Evolutionary conservation across 2,113 vertebrate genomes (phyloP).

Genomic region (Boulengeromyrus knoepffleri): DNA sequence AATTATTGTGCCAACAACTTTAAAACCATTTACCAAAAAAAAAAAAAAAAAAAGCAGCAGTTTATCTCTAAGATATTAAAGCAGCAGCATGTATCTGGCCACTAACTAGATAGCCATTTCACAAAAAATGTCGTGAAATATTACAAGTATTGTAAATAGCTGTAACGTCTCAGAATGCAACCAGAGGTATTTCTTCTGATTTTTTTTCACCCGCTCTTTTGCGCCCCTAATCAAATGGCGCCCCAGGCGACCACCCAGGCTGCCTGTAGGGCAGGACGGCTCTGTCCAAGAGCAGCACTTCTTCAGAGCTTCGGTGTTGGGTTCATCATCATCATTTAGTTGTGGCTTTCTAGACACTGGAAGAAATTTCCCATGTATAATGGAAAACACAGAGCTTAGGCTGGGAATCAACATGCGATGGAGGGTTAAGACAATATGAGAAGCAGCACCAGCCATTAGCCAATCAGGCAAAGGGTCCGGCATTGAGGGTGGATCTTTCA

Average conservation of each 20-base stretch:
- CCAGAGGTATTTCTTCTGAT: neutral
- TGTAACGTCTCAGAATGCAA: neutral
- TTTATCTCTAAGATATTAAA: neutral
- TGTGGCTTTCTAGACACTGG: neutral
- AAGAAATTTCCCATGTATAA: neutral
- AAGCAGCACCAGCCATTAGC: neutral
- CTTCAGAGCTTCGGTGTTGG: neutral
- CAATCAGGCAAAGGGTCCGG: neutral
- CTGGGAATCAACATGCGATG: neutral
- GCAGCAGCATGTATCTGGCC: neutral
- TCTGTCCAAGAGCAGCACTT: neutral
- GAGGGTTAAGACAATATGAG: neutral
- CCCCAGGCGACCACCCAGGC: neutral
- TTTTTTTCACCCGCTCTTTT: neutral
- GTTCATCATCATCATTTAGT: neutral
- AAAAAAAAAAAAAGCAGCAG: neutral
- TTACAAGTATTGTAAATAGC: neutral
- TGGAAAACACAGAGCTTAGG: neutral
- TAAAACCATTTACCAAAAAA: no score
- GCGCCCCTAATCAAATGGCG: neutral
- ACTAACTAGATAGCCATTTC: neutral
- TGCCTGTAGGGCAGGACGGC: neutral
- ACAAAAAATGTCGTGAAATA: no score
- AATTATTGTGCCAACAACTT: no score
- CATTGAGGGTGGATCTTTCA: neutral